phyloP scores from a whole-genome alignment of 2,113 vertebrate species.

The Anhinga rufa region DNA sequence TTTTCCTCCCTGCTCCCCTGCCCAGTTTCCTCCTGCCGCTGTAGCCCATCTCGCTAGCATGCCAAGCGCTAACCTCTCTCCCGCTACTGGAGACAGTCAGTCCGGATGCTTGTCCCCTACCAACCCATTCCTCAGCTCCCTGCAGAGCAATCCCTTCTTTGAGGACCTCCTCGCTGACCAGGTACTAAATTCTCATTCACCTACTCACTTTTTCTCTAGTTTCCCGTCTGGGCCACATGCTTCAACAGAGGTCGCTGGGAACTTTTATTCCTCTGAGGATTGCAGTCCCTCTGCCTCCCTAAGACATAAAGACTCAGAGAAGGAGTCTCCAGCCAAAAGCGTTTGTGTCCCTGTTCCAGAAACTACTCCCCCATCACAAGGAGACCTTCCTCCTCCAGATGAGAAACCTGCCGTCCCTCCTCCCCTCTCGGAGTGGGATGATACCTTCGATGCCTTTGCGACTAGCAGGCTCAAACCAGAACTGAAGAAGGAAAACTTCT shows the following conservation, averaged over 20 bases:
- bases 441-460: conserved; percentile 84
- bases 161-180: conserved; percentile 78
- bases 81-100: conserved; percentile 57
- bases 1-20: conserved; percentile 70
- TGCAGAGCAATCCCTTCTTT: conserved; percentile 88
- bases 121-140: conserved; percentile 86
- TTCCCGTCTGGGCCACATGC: conserved; percentile 71
- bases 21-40: conserved; percentile 53
- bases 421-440: conserved; percentile 77
- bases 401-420: conserved; percentile 16
- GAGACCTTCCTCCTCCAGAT: neutral
- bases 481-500: neutral
- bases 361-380: conserved; percentile 62
- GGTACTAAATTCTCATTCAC: conserved; percentile 80
- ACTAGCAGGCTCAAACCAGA: conserved; percentile 78
- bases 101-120: conserved; percentile 71
- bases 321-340: conserved; percentile 12
- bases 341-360: conserved; percentile 57
- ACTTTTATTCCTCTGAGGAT: conserved; percentile 49
- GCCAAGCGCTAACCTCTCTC: conserved; percentile 69
- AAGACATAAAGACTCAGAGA: conserved; percentile 49
- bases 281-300: conserved; percentile 47
- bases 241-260: conserved; percentile 65
- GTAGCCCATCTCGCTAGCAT: conserved; percentile 59
- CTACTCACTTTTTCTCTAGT: conserved; percentile 89